Evolutionary conservation across 2,888 invertebrate species (phyloP), one percentile per base, ranked within the genome.

Genomic region (Ennomos fuscantarius): DNA sequence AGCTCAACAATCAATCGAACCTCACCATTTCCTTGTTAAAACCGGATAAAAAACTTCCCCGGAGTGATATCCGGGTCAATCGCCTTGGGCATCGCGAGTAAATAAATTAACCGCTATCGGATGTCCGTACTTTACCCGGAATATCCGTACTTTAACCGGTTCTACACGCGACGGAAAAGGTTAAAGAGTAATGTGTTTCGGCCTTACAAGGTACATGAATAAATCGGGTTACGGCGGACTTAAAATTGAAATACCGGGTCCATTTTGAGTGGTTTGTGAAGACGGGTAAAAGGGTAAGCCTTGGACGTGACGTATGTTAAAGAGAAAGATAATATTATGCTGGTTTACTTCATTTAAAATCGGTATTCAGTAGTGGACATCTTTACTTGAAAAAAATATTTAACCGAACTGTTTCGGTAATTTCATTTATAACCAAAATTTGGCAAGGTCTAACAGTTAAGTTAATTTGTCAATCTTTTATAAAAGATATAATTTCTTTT

Each of bases 31-130:
- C 60, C 54, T 65, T 68, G 64, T 67, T 68, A 72, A 64, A 65
- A 61, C 66, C 73, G 68, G 69, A 48, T 53, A 54, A 55, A 68
- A 70, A 72, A 69, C 67, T 72, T 70, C 63, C 42, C 68, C 55
- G 49, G 66, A 72, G 70, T 70, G 69, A 81, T 76, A 82, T 80
- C 80, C 83, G 82, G 86, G 82, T 86, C 86, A 80, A 83, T 82
- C 79, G 82, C 78, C 73, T 60, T 68, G 79, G 76, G 76, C 73
- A 74, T 79, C 72, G 78, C 68, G 76, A 79, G 86, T 86, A 87
- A 88, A 88, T 87, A 88, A 87, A 88, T 87, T 88, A 86, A 84
- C 84, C 79, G 75, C 78, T 76, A 82, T 83, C 82, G 82, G 82
- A 87, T 85, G 84, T 85, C 83, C 84, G 79, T 73, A 72, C 78